Conservation (phyloP, 2,888 invertebrate genomes). For the Prosapia bicincta region DNA sequence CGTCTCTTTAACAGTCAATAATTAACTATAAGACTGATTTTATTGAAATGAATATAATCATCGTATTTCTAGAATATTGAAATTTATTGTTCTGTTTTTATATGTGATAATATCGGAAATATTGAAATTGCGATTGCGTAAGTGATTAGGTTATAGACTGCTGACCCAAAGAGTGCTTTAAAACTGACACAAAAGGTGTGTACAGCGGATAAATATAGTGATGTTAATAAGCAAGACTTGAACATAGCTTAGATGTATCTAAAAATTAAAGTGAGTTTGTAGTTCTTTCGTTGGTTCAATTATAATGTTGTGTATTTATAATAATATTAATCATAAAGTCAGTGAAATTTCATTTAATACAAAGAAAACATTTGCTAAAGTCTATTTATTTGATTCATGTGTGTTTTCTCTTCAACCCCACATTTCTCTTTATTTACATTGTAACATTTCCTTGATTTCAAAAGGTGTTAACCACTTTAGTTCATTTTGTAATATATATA, state of each 20-base stretch:
- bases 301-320: slow-evolving; percentile 29
- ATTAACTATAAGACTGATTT: slow-evolving; percentile 30
- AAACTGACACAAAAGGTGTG: slow-evolving; percentile 3
- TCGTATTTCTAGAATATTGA: slow-evolving; percentile 14
- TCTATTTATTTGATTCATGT: slow-evolving; percentile 12
- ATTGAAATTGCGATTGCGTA: slow-evolving; percentile 20
- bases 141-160: slow-evolving; percentile 10
- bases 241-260: slow-evolving; percentile 7
- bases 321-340: slow-evolving; percentile 24
- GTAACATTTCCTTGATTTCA: no score
- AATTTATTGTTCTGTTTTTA: slow-evolving; percentile 19
- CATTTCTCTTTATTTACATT: no score
- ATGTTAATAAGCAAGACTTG: slow-evolving; percentile 23
- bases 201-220: slow-evolving; percentile 5
- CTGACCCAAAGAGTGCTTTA: slow-evolving; percentile 27
- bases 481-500: no score
- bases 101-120: slow-evolving; percentile 9
- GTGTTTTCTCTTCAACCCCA: not conserved
- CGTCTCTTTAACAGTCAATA: slow-evolving; percentile 21
- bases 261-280: slow-evolving; percentile 4
- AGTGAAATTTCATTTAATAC: slow-evolving; percentile 30
- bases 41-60: slow-evolving; percentile 22
- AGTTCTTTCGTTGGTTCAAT: slow-evolving; percentile 14
- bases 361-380: slow-evolving; percentile 29
- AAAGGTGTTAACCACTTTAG: no score